Conservation (phyloP, 1,140 invertebrate genomes). For the Planococcus citri region DNA sequence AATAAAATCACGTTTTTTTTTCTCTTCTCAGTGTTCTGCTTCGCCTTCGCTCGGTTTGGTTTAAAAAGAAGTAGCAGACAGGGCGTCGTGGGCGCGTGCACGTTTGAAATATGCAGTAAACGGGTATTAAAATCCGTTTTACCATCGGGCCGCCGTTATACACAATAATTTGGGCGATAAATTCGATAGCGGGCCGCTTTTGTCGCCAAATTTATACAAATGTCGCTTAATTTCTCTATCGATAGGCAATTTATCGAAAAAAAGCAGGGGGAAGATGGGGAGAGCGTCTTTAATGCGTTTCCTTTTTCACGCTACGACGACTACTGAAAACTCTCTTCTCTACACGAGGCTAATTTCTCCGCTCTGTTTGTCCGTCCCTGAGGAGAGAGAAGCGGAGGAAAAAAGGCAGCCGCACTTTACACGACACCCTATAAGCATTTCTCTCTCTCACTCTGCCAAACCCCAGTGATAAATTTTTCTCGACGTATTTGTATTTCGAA, state of each 20-base stretch:
- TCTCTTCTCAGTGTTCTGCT: not conserved
- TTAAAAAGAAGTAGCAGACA: not conserved
- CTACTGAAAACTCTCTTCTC: no score
- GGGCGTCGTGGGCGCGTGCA: not conserved
- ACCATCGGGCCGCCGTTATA: not conserved
- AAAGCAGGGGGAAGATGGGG: no score
- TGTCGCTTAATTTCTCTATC: not conserved
- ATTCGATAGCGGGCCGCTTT: not conserved
- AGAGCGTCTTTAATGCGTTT: not conserved
- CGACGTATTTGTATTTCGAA: not conserved
- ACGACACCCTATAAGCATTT: not conserved
- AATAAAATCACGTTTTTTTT: slow-evolving; percentile 16
- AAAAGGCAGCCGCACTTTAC: not conserved
- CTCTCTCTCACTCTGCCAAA: no score
- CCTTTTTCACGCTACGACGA: not conserved
- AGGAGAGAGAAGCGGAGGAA: no score
- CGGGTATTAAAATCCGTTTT: slow-evolving; percentile 1
- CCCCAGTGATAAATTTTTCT: not conserved
- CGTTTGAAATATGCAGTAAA: not conserved
- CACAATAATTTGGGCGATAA: not conserved
- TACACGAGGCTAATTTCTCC: no score
- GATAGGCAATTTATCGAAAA: not conserved
- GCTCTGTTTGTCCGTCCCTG: no score
- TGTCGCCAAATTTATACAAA: not conserved
- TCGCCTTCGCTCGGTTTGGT: not conserved